phyloP scores from a whole-genome alignment of 2,797 vertebrate species.

The Rhinella marina region DNA sequence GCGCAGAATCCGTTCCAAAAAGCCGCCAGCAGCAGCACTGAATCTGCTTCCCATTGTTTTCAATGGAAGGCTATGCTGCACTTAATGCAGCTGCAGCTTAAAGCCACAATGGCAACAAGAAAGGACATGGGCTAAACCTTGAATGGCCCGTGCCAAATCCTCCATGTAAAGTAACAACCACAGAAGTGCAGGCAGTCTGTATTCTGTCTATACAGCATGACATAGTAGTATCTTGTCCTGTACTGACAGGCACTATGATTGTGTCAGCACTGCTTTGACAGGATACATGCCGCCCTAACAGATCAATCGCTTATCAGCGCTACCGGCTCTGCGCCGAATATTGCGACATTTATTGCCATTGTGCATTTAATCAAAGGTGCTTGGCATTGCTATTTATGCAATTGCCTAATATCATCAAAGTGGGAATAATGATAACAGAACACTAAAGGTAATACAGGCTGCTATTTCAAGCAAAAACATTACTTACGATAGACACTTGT shows the following conservation, averaged over 20 bases:
- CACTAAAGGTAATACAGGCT: background rate
- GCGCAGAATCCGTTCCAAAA: too few species aligned
- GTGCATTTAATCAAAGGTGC: background rate
- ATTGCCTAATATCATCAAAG: background rate
- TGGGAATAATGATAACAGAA: background rate
- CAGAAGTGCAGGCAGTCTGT: background rate
- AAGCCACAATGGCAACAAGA: too few species aligned
- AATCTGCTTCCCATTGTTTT: too few species aligned
- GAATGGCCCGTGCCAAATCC: too few species aligned
- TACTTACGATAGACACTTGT: conserved; percentile 46
- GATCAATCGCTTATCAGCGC: background rate
- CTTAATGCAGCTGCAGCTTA: too few species aligned
- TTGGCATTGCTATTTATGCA: background rate
- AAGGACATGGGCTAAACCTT: too few species aligned
- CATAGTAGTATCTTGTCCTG: background rate
- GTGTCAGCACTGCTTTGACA: background rate
- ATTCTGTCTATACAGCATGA: background rate
- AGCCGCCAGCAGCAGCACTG: too few species aligned
- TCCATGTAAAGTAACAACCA: too few species aligned
- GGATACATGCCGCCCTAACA: background rate
- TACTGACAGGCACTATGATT: background rate
- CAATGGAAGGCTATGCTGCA: too few species aligned
- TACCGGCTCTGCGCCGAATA: too few species aligned
- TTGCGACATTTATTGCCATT: background rate
- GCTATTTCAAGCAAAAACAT: background rate